Percentiles rank a stretch among this genome's conserved stretches.
These are phyloP conservation scores for Tenualosa ilisha DNA, from an alignment of 2,797 vertebrate species.

Conservation along the genomic window DNA sequence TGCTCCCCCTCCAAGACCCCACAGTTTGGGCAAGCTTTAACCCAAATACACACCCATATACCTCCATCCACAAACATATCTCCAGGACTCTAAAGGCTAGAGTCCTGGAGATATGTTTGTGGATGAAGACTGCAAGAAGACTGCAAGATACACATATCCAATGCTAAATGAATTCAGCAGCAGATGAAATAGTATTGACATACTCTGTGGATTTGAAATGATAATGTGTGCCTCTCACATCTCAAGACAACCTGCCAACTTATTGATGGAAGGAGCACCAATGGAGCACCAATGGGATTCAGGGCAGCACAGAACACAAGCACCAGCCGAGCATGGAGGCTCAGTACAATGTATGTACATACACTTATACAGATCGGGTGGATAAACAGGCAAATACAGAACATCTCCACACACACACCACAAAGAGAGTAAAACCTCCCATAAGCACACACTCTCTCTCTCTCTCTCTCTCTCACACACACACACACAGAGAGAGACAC, in stretches of 20 bases:
- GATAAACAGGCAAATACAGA: no score
- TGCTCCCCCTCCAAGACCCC: no score
- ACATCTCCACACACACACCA: no score
- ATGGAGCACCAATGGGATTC: background rate
- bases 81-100: background rate
- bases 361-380: no score
- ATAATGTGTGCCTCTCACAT: background rate
- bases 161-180: background rate
- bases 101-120: no score
- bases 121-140: background rate
- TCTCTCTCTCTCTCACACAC: background rate
- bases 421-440: no score
- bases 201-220: background rate
- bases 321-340: background rate
- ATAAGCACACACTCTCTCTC: no score
- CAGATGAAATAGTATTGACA: background rate
- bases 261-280: background rate
- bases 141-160: background rate
- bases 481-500: conserved; percentile 20
- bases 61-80: conserved; percentile 22
- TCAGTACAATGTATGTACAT: no score
- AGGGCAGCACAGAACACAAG: background rate
- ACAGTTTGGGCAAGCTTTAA: background rate
- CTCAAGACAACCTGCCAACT: background rate
- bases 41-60: background rate